Evolutionary conservation across 2,797 vertebrate genomes (phyloP), one percentile per base, ranked within the genome.

Genomic region (Protosalanx chinensis): DNA sequence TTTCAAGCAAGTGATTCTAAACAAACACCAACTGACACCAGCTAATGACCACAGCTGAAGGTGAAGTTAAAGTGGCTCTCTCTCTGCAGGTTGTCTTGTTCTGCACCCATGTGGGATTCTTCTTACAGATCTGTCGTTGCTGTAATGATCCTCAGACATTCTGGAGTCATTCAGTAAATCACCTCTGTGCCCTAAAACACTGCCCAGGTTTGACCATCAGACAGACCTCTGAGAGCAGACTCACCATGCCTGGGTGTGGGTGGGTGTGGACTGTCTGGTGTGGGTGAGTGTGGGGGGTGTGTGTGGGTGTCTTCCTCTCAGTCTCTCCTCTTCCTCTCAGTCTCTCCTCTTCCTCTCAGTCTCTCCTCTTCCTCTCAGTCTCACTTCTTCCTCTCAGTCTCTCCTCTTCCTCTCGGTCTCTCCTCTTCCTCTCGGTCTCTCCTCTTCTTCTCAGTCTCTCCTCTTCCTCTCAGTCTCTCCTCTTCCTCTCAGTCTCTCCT

Each of bases 301-400:
- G 23, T 27, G 23, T 27, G 23, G 23, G 23, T 67, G 5, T 12
- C 64, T 75, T 81, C 74, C 83, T 86, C 51, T 7, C 49, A 5
- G 1, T 5, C 49, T 5, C 49, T 3, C 49, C 49, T 5, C 49
- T 5, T 13, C 3, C 49, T 5, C 49, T 5, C 49, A 15, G 13
- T 5, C 49, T 5, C 49, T 5, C 49, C 56, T 23, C 56, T 58
- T 20, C 20, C 57, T 58, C 18, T 58, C 56, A 23, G 6, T 23
- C 56, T 3, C 16, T 3, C 56, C 1, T n/a, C 23, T 27, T 27
- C 23, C 23, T 27, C 23, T 27, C 23, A 27, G 23, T 27, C 23
- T 27, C 23, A 1, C 23, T 1, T 27, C 23, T 27, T 27, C 23
- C 23, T 20, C 56, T 57, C n/a, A 0, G 3, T 57, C 56, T 0